These are phyloP conservation scores for Leucophora obtusa DNA, from an alignment of 2,888 invertebrate genomes.

Conservation along the genomic window DNA sequence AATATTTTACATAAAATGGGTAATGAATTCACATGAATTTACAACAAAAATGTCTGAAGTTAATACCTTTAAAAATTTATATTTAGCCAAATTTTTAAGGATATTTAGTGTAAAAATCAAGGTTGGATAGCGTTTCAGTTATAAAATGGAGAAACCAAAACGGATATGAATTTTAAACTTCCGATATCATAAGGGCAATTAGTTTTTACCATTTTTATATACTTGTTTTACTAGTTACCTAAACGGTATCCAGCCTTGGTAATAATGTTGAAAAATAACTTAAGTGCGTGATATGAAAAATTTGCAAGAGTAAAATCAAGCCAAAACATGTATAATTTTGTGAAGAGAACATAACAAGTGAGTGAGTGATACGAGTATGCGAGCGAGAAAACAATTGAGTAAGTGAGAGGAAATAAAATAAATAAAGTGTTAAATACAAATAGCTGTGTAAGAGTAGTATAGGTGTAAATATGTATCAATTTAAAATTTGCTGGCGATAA, in stretches of 20 bases:
- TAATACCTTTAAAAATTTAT: background rate
- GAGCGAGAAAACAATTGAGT: background rate
- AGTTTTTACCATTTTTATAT: conserved; percentile 5
- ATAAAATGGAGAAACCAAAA: too few relatives aligned
- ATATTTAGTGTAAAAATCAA: background rate
- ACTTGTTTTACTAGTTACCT: too few relatives aligned
- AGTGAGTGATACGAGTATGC: background rate
- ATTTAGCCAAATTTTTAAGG: conserved; percentile 10
- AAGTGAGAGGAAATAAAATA: background rate
- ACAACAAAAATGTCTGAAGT: too few relatives aligned
- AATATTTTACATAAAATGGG: conserved; percentile 31
- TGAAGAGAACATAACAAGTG: conserved; percentile 31
- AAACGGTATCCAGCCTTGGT: too few relatives aligned
- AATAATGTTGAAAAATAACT: background rate
- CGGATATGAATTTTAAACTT: too few relatives aligned
- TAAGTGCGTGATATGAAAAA: conserved; percentile 4
- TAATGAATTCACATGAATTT: background rate
- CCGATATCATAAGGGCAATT: background rate
- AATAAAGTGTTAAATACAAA: background rate
- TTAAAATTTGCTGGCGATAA: background rate
- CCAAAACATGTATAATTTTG: conserved; percentile 17
- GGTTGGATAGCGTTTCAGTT: too few relatives aligned
- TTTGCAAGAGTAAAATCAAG: conserved; percentile 30
- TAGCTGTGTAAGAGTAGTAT: background rate
- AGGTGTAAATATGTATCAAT: background rate